Conservation (phyloP, 2,888 invertebrate species). For the Eupithecia subfuscata region DNA sequence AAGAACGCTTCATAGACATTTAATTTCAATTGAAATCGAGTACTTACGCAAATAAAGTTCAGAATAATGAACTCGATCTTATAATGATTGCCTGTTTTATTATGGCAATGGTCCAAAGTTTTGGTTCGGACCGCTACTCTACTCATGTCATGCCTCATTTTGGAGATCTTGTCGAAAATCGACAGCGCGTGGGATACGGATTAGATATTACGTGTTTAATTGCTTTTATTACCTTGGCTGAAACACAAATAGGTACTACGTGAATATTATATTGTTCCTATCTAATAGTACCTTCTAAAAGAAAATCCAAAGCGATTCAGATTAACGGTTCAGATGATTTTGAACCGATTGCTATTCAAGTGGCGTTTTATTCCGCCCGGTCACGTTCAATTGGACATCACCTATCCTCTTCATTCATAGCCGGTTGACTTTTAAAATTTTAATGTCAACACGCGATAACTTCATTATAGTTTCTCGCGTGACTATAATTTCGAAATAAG, state of each 20-base stretch:
- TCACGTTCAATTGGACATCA: conserved; percentile 67
- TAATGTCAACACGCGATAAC: conserved; percentile 49
- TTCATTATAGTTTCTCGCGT: conserved; percentile 48
- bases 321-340: not conserved
- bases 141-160: conserved; percentile 19
- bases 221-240: not conserved
- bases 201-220: conserved; percentile 27
- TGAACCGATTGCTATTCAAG: conserved; percentile 63
- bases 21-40: conserved; percentile 45
- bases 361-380: conserved; percentile 55
- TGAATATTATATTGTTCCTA: not conserved
- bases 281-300: not conserved
- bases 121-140: conserved; percentile 13
- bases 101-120: not conserved
- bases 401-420: conserved; percentile 65
- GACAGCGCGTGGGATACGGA: conserved; percentile 17
- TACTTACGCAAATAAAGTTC: conserved; percentile 42
- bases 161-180: conserved; percentile 25
- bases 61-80: conserved; percentile 42
- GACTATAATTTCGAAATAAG: conserved; percentile 41
- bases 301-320: not conserved
- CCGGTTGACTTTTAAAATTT: conserved; percentile 46
- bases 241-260: not conserved
- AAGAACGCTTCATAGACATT: conserved; percentile 29
- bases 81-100: conserved; percentile 19